Evolutionary conservation across 1,140 invertebrate species (phyloP), one percentile per base, ranked within the genome.

Genomic region (Pogonus chalceus): DNA sequence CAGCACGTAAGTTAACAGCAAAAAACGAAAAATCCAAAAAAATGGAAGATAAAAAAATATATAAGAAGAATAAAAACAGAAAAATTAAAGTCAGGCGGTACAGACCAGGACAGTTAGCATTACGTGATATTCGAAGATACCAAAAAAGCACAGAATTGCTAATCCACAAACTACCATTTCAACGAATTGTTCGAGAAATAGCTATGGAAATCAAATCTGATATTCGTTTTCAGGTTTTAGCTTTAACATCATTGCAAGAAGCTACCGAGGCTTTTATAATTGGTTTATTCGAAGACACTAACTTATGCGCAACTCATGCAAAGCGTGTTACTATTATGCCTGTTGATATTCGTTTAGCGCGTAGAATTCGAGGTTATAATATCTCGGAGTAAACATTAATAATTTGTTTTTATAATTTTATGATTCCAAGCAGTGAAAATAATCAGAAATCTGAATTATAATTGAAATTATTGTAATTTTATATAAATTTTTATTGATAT

Each of bases 271-370:
- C 90, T 20, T 93, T 91, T 65, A 67, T 92, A 54, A 89, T 92
- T 9, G 88, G 88, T 62, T 70, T 89, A 3, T 89, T 89, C 68
- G 85, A 89, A 71, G 85, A 89, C 65, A 87, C 87, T 21, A 88
- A 87, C 68, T 69, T 86, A 72, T 87, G 84, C 68, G 89, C 90
- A 53, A 93, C 93, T 62, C 91, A 94, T 65, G 91, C 91, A 51
- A 93, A 92, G 71, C 80, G 91, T 58, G 91, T 92, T 14, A 92
- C 90, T 52, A 92, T 92, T 56, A 92, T 92, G 89, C 88, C 90
- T 4, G 92, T 91, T 70, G 90, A 92, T 64, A 92, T 93, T 58
- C 90, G 92, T 65, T 69, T 90, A 59, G 88, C 87, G 49, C 73
- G 87, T 62, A 79, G 88, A 68, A 85, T 87, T 54, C 77, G 83